Conservation (phyloP, 2,113 vertebrate species). For the Oreochromis niloticus region DNA sequence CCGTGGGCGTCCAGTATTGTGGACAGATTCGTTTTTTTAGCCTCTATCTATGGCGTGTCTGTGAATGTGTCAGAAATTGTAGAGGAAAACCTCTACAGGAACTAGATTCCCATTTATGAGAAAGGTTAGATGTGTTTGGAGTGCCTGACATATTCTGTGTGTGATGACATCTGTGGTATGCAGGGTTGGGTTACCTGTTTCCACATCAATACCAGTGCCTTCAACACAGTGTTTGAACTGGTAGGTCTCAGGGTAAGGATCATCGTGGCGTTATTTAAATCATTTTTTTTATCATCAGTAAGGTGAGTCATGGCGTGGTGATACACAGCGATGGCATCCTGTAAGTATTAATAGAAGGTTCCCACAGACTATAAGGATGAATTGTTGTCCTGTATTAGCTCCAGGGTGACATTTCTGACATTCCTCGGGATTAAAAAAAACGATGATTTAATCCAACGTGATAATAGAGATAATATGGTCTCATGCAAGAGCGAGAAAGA, state of each 20-base stretch:
- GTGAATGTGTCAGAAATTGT: background rate
- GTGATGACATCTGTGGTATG: background rate
- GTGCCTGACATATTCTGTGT: background rate
- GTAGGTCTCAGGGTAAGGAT: background rate
- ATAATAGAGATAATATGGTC: background rate
- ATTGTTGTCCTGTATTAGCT: background rate
- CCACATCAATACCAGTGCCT: background rate
- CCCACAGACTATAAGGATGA: background rate
- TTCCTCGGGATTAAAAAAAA: background rate
- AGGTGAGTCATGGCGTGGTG: background rate
- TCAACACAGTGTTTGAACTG: background rate
- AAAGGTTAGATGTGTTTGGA: background rate
- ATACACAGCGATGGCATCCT: background rate
- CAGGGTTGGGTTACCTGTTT: constrained; percentile 21
- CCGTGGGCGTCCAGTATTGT: background rate
- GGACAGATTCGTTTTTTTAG: background rate
- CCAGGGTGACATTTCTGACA: background rate
- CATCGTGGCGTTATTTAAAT: background rate
- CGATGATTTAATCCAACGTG: background rate
- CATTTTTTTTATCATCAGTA: background rate
- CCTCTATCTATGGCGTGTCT: background rate
- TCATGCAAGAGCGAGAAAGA: background rate
- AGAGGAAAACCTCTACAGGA: background rate
- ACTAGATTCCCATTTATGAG: background rate
- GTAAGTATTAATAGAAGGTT: background rate